phyloP scores from a whole-genome alignment of 2,888 invertebrate genomes.

The Leptarthrus brevirostris region DNA sequence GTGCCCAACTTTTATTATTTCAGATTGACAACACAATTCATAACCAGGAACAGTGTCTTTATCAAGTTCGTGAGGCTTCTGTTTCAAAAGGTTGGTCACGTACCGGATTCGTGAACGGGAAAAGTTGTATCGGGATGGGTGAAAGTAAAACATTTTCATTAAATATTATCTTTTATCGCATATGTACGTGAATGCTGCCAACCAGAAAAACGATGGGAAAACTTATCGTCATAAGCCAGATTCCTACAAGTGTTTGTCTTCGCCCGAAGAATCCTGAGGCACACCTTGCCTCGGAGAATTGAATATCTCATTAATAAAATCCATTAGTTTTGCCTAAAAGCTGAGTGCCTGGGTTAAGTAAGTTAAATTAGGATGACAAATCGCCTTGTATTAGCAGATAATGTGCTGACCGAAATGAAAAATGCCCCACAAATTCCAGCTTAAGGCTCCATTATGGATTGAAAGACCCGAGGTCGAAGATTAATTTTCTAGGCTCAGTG shows the following conservation, averaged over 20 bases:
- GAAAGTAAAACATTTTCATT: conserved; percentile 4
- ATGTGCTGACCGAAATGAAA: conserved; percentile 36
- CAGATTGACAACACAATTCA: conserved; percentile 4
- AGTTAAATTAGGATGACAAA: conserved; percentile 42
- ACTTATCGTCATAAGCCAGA: background rate
- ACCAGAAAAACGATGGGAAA: conserved; percentile 6
- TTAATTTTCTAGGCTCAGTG: conserved; percentile 39
- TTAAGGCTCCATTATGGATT: background rate
- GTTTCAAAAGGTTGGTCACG: conserved; percentile 2
- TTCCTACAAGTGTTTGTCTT: background rate
- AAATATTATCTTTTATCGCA: conserved; percentile 24
- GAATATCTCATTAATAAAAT: conserved; percentile 39
- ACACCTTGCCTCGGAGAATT: background rate
- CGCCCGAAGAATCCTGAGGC: background rate
- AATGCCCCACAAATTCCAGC: conserved; percentile 5
- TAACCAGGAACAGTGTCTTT: too few species aligned
- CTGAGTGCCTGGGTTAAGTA: background rate
- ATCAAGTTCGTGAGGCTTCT: background rate
- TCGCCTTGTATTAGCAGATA: conserved; percentile 36
- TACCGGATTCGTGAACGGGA: background rate
- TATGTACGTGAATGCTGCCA: conserved; percentile 21
- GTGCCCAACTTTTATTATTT: background rate
- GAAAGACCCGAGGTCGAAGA: conserved; percentile 1
- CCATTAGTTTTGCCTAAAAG: background rate
- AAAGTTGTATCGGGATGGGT: background rate